These are phyloP conservation scores for Tapirus indicus DNA, from an alignment of 2,797 vertebrate species.

Conservation along the genomic window DNA sequence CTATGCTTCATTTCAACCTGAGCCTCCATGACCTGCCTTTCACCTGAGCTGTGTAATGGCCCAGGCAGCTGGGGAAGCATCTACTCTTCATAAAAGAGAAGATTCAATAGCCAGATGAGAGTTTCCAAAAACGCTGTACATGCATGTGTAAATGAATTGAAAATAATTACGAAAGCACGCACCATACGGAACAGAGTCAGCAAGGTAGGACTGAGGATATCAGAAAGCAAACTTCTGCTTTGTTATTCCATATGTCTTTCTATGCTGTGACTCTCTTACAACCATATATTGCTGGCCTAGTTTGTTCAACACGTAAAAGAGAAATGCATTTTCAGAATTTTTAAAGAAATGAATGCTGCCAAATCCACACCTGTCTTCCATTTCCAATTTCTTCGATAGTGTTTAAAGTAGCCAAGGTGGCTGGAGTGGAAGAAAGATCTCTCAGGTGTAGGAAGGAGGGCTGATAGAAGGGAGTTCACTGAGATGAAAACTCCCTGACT, in stretches of 20 bases:
- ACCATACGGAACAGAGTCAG: fast-evolving
- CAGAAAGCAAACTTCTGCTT: not conserved
- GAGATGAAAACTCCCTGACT: not conserved
- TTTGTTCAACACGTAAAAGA: not conserved
- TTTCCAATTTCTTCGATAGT: not conserved
- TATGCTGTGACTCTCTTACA: not conserved
- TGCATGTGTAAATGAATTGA: not conserved
- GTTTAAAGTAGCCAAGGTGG: not conserved
- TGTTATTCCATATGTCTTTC: not conserved
- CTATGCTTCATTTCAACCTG: not conserved
- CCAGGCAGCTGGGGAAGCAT: not conserved
- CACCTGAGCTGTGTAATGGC: not conserved
- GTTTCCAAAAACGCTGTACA: not conserved
- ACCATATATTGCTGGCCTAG: not conserved
- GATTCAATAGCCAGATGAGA: not conserved
- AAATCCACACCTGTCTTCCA: not conserved
- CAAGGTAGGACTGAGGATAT: not conserved
- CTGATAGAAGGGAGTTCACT: not conserved
- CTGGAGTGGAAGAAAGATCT: not conserved
- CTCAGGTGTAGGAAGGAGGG: not conserved
- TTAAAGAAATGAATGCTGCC: not conserved
- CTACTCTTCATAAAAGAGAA: not conserved
- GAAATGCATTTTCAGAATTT: not conserved
- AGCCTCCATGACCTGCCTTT: not conserved
- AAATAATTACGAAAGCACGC: not conserved